Percentiles rank a stretch among this genome's conserved stretches.
Conservation (phyloP, 2,797 vertebrate species). For the Anniella stebbinsi region DNA sequence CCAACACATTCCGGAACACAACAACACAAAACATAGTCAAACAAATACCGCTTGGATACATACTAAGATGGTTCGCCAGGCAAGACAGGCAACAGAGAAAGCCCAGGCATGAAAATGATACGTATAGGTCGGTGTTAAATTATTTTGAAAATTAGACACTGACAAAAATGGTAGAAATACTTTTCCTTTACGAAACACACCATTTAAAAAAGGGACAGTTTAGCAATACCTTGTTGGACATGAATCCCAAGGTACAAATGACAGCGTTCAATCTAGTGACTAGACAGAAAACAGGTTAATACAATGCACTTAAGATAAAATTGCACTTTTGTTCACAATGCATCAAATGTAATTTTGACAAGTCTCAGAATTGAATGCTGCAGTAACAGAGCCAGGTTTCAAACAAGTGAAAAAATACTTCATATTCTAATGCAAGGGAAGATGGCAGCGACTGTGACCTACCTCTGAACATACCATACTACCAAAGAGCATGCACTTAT, state of each 20-base stretch:
- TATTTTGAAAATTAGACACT: background rate
- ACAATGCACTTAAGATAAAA: background rate
- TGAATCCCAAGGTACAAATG: constrained; percentile 37
- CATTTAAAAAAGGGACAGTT: constrained; percentile 21
- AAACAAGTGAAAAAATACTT: background rate
- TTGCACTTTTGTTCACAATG: rapidly evolving
- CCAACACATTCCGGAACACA: constrained; percentile 41
- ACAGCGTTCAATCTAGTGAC: constrained; percentile 39
- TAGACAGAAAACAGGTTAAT: constrained; percentile 31
- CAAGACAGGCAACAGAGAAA: constrained; percentile 33
- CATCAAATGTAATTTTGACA: background rate
- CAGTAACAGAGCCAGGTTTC: background rate
- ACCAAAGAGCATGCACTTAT: constrained; percentile 8
- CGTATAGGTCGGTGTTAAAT: background rate
- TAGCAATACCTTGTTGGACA: constrained; percentile 44
- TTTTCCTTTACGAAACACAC: constrained; percentile 8
- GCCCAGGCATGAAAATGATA: background rate
- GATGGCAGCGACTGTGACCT: background rate
- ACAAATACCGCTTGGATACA: constrained; percentile 27
- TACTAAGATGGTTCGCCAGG: background rate
- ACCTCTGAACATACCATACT: background rate
- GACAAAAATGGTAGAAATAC: background rate
- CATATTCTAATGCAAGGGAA: constrained; percentile 24
- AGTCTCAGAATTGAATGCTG: background rate
- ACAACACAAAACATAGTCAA: constrained; percentile 10